These are phyloP conservation scores for Neolamprologus toae DNA, from an alignment of 2,113 vertebrate genomes.

Conservation along the genomic window DNA sequence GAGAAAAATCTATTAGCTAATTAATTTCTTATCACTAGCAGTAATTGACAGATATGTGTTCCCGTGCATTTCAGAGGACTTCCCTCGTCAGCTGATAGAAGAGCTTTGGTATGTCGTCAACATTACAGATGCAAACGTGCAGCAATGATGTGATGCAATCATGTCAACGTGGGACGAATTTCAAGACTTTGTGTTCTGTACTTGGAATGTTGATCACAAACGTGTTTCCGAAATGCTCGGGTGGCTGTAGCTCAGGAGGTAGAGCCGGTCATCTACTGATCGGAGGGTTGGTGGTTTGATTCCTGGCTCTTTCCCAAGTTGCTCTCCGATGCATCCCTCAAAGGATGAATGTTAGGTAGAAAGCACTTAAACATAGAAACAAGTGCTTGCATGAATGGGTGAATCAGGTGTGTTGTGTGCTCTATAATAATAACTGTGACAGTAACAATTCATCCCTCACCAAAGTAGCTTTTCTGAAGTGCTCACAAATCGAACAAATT, in stretches of 20 bases:
- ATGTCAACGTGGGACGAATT: neutral
- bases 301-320: neutral
- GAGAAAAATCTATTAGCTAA: neutral
- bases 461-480: neutral
- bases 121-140: neutral
- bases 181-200: neutral
- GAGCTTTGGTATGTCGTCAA: neutral
- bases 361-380: neutral
- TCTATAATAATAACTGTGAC: neutral
- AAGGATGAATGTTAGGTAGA: neutral
- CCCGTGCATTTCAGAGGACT: neutral
- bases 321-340: neutral
- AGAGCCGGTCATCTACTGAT: neutral
- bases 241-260: neutral
- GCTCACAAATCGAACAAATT: neutral
- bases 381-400: neutral
- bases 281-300: neutral
- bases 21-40: neutral
- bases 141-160: neutral
- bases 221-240: neutral
- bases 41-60: neutral
- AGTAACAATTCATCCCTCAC: neutral
- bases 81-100: neutral
- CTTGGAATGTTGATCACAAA: neutral
- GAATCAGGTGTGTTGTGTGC: neutral